Base-by-base conservation (phyloP, 2,113 vertebrate species). In the Australoheros scitulus region DNA sequence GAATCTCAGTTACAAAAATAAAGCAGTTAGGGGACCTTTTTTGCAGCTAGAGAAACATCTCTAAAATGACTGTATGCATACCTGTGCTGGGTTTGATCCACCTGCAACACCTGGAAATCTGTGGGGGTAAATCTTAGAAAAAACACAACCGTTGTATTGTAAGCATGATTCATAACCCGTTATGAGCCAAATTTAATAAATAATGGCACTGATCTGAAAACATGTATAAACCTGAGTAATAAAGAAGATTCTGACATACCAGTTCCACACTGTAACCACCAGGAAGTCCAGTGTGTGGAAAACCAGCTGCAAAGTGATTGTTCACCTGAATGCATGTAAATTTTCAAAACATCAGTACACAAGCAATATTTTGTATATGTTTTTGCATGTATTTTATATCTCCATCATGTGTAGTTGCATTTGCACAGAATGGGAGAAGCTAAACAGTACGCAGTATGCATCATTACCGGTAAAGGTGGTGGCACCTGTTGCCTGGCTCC, bases 221-320 rank as follows among this genome's bases (percentile, higher is more conserved):
- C 4, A 3, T 58, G 34, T 8, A 24, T 57, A 50, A 52, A 52
- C 65, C 10, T 43, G 13, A 34, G 38, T 29, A 56, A 3, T 72
- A 74, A 76, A 57, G n/a, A 32, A 52, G 7, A 87, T 10, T 38
- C 6, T 74, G 7, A 87, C 93, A 1, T 94, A 96, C 96, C 2
- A 95, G 86, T 77, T 96, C 95, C 89, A 96, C 88, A 58, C 95
- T 96, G 89, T 96, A 88, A 57, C 88, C 94, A 4, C 90, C 89
- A 20, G 87, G 80, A 34, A 91, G 1, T 60, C 59, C 94, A 65
- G 86, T 74, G 11, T 88, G 92, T 70, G 84, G 80, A 15, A 91
- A 84, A 32, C 50, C 79, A 47, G 63, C 63, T 38, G 85, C 20
- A 20, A 87, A 88, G 52, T 83, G 77, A 17, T 84, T 91, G 60